These are phyloP conservation scores for Lordiphosa mommai DNA, from an alignment of 1,140 invertebrate species.

Conservation along the genomic window DNA sequence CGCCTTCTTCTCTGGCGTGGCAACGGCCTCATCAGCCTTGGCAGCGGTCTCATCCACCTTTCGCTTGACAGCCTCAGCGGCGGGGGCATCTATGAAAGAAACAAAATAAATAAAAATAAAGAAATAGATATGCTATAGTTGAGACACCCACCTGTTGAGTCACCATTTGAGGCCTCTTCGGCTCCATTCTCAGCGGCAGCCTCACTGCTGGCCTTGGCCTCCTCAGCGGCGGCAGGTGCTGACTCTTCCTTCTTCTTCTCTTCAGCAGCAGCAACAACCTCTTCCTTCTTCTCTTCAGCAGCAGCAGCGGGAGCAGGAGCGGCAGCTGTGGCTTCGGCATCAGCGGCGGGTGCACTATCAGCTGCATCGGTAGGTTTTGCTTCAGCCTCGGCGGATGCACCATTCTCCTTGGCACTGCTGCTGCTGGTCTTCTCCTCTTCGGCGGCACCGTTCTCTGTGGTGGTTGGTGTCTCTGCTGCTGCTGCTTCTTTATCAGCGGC, in stretches of 20 bases:
- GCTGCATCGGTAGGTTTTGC: constrained; percentile 15
- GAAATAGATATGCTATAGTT: not conserved
- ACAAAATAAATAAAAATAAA: not conserved
- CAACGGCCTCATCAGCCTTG: constrained; percentile 69
- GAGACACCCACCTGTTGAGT: constrained; percentile 66
- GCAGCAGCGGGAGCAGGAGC: constrained; percentile 31
- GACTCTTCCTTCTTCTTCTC: constrained; percentile 26
- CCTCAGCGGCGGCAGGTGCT: constrained; percentile 38
- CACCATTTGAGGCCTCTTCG: constrained; percentile 70
- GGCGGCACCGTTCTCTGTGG: constrained; percentile 62
- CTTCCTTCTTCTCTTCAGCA: constrained; percentile 36
- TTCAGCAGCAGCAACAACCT: constrained; percentile 36
- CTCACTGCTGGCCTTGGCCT: constrained; percentile 60
- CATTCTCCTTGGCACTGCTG: constrained; percentile 43
- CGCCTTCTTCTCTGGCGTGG: constrained; percentile 78
- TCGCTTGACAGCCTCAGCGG: constrained; percentile 72
- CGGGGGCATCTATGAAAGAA: constrained; percentile 51
- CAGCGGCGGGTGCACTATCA: constrained; percentile 37
- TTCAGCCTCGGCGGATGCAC: constrained; percentile 37
- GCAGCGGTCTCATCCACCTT: constrained; percentile 67
- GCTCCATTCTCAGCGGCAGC: constrained; percentile 56
- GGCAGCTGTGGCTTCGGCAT: constrained; percentile 16
- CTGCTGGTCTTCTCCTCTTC: constrained; percentile 57
- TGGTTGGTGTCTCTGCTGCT: constrained; percentile 47
- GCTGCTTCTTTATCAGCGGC: constrained; percentile 49